phyloP scores from a whole-genome alignment of 2,113 vertebrate species.

The Myotis yumanensis region DNA sequence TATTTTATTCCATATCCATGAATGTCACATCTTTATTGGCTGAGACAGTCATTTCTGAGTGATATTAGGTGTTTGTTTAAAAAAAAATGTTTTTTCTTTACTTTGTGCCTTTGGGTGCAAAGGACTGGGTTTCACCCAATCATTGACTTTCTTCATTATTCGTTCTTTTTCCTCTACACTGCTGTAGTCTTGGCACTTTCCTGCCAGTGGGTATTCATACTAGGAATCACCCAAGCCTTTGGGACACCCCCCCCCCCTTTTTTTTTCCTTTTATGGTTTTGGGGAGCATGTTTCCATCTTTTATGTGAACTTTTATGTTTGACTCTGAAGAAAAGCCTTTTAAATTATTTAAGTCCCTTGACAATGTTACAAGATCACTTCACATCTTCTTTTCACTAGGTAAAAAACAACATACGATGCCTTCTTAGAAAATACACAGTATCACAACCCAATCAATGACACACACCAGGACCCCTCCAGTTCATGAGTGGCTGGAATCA shows the following conservation, averaged over 20 bases:
- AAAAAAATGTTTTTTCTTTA: not conserved
- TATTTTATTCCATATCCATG: not conserved
- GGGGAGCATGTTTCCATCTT: constrained; percentile 46
- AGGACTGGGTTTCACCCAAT: not conserved
- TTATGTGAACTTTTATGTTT: constrained; percentile 42
- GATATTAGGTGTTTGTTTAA: not conserved
- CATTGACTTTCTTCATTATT: not conserved
- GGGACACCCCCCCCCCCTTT: not conserved
- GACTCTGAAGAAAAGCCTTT: constrained; percentile 43
- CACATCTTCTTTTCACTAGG: not conserved
- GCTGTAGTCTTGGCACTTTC: not conserved
- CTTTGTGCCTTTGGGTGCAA: not conserved
- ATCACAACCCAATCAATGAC: not conserved
- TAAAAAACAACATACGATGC: not conserved
- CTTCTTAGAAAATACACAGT: not conserved
- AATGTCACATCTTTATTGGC: not conserved
- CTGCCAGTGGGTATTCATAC: not conserved
- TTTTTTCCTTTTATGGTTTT: not conserved
- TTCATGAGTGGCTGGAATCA: not conserved
- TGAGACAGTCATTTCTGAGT: not conserved
- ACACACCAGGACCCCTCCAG: not conserved
- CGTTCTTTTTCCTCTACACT: not conserved
- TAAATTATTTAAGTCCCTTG: constrained; percentile 74
- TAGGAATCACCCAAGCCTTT: not conserved
- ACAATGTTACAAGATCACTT: constrained; percentile 52